Evolutionary conservation across 2,113 vertebrate genomes (phyloP).

Genomic region (Dunckerocampus dactyliophorus): DNA sequence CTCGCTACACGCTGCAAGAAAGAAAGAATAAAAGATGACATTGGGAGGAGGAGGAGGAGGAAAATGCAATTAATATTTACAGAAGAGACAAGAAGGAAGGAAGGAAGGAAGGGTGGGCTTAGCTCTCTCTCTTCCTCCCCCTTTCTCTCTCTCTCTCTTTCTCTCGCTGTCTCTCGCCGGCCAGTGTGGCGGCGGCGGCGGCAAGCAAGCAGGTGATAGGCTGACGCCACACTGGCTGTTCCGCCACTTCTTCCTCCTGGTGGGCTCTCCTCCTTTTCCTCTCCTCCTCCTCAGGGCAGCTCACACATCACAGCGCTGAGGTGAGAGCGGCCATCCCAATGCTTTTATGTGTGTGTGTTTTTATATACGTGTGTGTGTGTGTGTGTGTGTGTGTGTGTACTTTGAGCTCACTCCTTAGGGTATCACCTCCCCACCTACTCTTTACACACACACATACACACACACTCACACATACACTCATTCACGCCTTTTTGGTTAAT

Average conservation of each 20-base stretch:
- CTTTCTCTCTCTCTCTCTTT: neutral
- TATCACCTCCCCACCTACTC: conserved; percentile 49
- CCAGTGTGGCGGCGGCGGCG: conserved; percentile 53
- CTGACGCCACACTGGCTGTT: conserved; percentile 70
- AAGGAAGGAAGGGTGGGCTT: conserved; percentile 57
- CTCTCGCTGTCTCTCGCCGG: conserved; percentile 52
- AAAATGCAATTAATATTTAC: conserved; percentile 99
- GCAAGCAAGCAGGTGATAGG: conserved; percentile 69
- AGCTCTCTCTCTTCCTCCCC: neutral
- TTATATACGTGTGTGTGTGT: neutral
- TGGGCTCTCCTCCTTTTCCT: conserved; percentile 48
- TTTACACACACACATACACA: conserved; percentile 29
- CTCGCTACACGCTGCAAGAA: conserved; percentile 81
- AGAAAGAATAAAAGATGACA: conserved; percentile 62
- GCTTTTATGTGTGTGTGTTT: conserved; percentile 13
- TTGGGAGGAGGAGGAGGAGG: conserved; percentile 45
- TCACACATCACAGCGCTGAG: conserved; percentile 55
- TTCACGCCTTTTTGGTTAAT: conserved; percentile 49
- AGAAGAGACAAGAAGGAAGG: conserved; percentile 88
- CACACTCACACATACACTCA: conserved; percentile 39
- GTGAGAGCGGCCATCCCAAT: conserved; percentile 49
- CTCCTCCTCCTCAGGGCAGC: conserved; percentile 59
- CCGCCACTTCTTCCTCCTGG: conserved; percentile 62
- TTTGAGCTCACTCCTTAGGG: conserved; percentile 39
- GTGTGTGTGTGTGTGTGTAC: conserved; percentile 28